Evolutionary conservation across 2,113 vertebrate species (phyloP), one percentile per base, ranked within the genome.

Genomic region (Apistogramma diplotaenia): DNA sequence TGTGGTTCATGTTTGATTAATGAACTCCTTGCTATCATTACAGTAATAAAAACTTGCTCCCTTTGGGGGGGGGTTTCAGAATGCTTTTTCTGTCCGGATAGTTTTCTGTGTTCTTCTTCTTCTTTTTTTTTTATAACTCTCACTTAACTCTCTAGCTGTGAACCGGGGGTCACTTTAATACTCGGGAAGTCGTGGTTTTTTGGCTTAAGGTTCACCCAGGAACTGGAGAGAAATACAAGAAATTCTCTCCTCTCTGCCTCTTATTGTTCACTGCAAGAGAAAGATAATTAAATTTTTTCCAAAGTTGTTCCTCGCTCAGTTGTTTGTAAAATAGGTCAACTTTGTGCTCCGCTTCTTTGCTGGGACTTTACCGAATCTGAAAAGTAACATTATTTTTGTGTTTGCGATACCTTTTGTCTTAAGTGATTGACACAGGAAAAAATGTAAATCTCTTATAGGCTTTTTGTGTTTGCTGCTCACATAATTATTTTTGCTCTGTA

Each of bases 291-390:
- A 85, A 86, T 89, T 84, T 89, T 84, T 86, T 31, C 29, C 21
- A n/a, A 74, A 21, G 58, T 81, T 84, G 40, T 70, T 87, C 59
- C 31, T 61, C 15, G 54, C 54, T 53, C 59, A 16, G 79, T 82
- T 74, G 54, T 77, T 82, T 81, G 60, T 46, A 87, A 91, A 91
- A 89, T 90, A 90, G 91, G 89, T 90, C 88, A 76, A 51, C 86
- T 84, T 89, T 87, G 62, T 81, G 73, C 74, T 85, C 75, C 9
- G 35, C 33, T 8, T 87, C 73, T 56, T 46, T 55, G 46, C 54
- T 18, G 23, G 74, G 73, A 71, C 67, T 79, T 65, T 12, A 37
- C 46, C 4, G 23, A 80, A 67, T 81, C 56, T 74, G 65, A 83
- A 70, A 83, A 74, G 29, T 71, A 62, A 2, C 10, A 0, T 9